Evolutionary conservation across 2,888 invertebrate genomes (phyloP).

Genomic region (Prenolepis imparis): DNA sequence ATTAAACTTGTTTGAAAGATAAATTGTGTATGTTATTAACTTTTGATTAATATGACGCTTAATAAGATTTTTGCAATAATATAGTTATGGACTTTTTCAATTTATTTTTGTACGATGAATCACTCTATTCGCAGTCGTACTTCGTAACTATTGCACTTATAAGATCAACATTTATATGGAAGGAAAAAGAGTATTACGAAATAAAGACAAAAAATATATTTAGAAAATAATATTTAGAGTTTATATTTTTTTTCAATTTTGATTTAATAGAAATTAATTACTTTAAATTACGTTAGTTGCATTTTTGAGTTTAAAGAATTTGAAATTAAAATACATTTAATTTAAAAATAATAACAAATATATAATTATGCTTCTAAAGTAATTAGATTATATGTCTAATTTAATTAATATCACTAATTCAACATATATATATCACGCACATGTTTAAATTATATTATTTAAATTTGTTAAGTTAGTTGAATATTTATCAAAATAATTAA

Average conservation of each 20-base stretch:
- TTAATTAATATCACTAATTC: background rate
- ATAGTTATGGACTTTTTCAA: background rate
- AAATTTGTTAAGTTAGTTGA: background rate
- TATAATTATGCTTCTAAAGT: background rate
- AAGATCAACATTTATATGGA: background rate
- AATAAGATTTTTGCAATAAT: background rate
- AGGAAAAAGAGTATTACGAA: background rate
- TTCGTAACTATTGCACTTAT: background rate
- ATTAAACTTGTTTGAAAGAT: constrained; percentile 5
- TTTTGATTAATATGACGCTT: constrained; percentile 23
- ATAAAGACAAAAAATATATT: background rate
- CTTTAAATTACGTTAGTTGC: background rate
- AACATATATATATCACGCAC: background rate
- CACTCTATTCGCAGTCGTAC: background rate
- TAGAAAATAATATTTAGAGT: background rate
- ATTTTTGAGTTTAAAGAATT: constrained; percentile 15
- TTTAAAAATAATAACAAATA: background rate
- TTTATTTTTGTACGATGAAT: background rate
- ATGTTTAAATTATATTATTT: background rate
- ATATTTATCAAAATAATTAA: background rate
- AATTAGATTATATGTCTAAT: background rate
- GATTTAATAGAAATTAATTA: background rate
- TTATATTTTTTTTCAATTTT: background rate
- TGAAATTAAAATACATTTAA: background rate
- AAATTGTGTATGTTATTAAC: constrained; percentile 6